Evolutionary conservation across 2,888 invertebrate genomes (phyloP).

Genomic region (Acholoe squamosa): DNA sequence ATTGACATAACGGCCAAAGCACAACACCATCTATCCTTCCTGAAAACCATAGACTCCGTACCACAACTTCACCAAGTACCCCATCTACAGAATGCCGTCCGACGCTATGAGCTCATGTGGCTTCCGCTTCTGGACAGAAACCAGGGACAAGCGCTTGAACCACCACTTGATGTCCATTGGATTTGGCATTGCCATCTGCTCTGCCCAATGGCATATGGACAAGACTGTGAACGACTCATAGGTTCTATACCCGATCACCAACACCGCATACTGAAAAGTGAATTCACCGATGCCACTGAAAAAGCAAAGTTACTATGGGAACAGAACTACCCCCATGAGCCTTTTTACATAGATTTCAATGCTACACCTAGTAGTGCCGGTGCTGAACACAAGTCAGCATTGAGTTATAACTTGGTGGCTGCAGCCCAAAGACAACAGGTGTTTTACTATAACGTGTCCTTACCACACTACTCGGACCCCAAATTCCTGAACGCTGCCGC

Average conservation of each 20-base stretch:
- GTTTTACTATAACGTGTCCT: conserved; percentile 84
- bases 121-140: conserved; percentile 82
- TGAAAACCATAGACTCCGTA: not conserved
- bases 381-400: not conserved
- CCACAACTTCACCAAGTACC: not conserved
- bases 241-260: conserved; percentile 82
- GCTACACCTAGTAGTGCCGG: not conserved
- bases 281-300: conserved; percentile 74
- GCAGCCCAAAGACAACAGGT: conserved; percentile 83
- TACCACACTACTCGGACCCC: conserved; percentile 83
- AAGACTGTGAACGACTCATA: conserved; percentile 76
- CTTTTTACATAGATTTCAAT: conserved; percentile 55
- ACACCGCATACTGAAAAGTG: conserved; percentile 76
- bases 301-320: conserved; percentile 76
- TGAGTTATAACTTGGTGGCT: conserved; percentile 80
- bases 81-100: conserved; percentile 54
- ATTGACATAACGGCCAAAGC: conserved; percentile 36
- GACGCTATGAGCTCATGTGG: conserved; percentile 83
- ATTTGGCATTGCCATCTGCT: conserved; percentile 84
- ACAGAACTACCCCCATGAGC: conserved; percentile 61
- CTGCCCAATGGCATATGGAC: conserved; percentile 76
- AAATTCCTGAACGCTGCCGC: conserved; percentile 83
- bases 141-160: conserved; percentile 80
- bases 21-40: conserved; percentile 55
- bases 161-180: conserved; percentile 84